phyloP scores from a whole-genome alignment of 2,888 invertebrate genomes.

The Endotricha flammealis region DNA sequence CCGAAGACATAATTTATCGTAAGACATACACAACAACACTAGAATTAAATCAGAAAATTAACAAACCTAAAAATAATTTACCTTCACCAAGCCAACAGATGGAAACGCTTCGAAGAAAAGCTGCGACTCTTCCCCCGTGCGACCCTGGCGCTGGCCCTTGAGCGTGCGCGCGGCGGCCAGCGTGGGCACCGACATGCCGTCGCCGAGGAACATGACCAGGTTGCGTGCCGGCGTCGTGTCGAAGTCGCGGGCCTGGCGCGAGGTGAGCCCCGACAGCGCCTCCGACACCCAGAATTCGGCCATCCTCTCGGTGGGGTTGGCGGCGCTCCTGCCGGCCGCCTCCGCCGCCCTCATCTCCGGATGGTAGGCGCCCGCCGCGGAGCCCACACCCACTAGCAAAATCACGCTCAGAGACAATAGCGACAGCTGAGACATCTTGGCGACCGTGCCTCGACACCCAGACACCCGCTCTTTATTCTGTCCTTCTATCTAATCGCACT shows the following conservation, averaged over 20 bases:
- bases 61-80: no score
- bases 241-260: slow-evolving; percentile 26
- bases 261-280: slow-evolving; percentile 55
- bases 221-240: slow-evolving; percentile 53
- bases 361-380: not conserved
- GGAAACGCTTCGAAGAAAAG: slow-evolving; percentile 82
- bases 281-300: slow-evolving; percentile 62
- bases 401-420: no score
- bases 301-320: not conserved
- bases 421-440: no score
- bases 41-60: no score
- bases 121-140: slow-evolving; percentile 77
- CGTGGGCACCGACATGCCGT: slow-evolving; percentile 86
- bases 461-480: no score
- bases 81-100: slow-evolving; percentile 81
- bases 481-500: no score
- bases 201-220: slow-evolving; percentile 84
- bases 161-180: slow-evolving; percentile 81
- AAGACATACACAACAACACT: no score
- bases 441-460: no score
- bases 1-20: no score
- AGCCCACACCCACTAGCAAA: not conserved
- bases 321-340: not conserved
- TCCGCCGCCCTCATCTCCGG: not conserved
- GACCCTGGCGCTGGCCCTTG: slow-evolving; percentile 76